These are phyloP conservation scores for Rhincodon typus DNA, from an alignment of 2,797 vertebrate genomes.

Conservation along the genomic window DNA sequence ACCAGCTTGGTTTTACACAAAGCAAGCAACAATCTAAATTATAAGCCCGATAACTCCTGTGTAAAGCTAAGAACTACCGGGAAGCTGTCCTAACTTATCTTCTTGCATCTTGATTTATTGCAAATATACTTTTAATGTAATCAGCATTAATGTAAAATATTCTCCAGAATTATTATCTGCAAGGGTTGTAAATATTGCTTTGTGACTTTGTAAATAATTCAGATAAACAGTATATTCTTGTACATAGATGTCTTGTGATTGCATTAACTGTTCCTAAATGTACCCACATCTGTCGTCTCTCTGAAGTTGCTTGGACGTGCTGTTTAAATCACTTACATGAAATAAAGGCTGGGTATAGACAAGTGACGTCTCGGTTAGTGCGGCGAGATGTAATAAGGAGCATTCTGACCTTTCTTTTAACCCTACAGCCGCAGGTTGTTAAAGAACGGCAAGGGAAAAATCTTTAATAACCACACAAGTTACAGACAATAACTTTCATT, in stretches of 20 bases:
- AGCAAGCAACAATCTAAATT: neutral
- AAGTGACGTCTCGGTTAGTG: neutral
- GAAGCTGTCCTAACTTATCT: neutral
- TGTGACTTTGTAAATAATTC: slow-evolving; percentile 69
- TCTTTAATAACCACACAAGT: neutral
- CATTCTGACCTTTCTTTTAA: neutral
- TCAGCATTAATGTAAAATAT: slow-evolving; percentile 11
- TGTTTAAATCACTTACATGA: slow-evolving; percentile 9
- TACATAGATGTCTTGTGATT: slow-evolving; percentile 56
- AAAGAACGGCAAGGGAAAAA: neutral
- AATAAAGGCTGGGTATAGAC: neutral
- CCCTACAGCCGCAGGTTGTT: neutral
- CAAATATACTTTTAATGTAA: slow-evolving; percentile 6
- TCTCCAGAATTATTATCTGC: slow-evolving; percentile 35
- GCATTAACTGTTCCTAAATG: neutral
- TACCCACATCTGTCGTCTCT: neutral
- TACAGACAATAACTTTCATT: neutral
- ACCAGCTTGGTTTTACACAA: neutral
- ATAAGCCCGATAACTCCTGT: neutral
- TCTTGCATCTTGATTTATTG: neutral
- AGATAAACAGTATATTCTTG: slow-evolving; percentile 72
- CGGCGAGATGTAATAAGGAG: neutral
- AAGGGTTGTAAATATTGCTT: slow-evolving; percentile 72
- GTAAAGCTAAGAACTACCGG: neutral
- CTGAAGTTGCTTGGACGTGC: neutral